Conservation (phyloP, 1,140 invertebrate genomes). For the Zophobas morio region DNA sequence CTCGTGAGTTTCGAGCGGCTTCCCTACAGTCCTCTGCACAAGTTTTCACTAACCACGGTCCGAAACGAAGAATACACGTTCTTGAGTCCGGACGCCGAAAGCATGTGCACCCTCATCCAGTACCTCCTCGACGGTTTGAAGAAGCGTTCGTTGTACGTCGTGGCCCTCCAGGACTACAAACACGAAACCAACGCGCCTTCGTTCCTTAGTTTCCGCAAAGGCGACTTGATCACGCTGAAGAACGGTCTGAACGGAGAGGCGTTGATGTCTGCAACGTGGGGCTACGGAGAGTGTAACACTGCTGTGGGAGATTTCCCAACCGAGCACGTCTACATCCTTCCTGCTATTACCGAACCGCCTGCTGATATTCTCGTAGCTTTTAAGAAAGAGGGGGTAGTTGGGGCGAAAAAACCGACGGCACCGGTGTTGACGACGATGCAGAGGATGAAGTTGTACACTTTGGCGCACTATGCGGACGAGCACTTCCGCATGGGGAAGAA, state of each 20-base stretch:
- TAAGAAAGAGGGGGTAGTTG: conserved; percentile 71
- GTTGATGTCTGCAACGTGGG: conserved; percentile 83
- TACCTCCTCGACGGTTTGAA: conserved; percentile 91
- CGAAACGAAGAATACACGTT: conserved; percentile 93
- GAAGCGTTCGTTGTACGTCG: conserved; percentile 86
- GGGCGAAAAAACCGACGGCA: conserved; percentile 65
- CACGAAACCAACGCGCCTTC: conserved; percentile 68
- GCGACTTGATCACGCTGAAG: conserved; percentile 88
- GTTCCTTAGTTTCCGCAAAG: conserved; percentile 74
- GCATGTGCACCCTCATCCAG: conserved; percentile 87
- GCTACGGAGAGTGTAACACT: conserved; percentile 78
- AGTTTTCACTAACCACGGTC: conserved; percentile 85
- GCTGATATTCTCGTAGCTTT: conserved; percentile 71
- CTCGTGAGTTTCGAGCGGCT: conserved; percentile 73
- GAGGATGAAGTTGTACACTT: conserved; percentile 81
- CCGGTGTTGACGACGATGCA: conserved; percentile 71
- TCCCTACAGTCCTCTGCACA: conserved; percentile 71
- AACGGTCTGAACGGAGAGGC: conserved; percentile 83
- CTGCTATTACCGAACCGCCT: conserved; percentile 84
- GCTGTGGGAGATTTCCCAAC: conserved; percentile 88
- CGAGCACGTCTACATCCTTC: conserved; percentile 90
- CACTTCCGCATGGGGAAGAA: conserved; percentile 79
- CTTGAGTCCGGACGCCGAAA: conserved; percentile 89
- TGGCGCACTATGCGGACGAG: conserved; percentile 86
- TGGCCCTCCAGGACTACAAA: conserved; percentile 84